Conservation (phyloP, 2,113 vertebrate species). For the Bettongia penicillata region DNA sequence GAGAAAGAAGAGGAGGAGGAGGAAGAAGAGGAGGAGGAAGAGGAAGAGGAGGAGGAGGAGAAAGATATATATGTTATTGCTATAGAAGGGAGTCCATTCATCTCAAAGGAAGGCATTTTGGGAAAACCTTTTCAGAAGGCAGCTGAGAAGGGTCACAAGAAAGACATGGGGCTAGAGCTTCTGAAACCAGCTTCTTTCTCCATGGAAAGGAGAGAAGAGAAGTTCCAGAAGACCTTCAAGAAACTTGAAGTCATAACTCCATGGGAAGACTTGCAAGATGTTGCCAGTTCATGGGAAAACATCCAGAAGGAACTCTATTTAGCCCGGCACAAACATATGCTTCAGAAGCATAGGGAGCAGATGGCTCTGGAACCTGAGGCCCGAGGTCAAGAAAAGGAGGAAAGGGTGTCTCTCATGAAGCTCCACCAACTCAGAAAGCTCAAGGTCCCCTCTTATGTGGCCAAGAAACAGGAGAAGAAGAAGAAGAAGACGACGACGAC, state of each 20-base stretch:
- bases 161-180: not conserved
- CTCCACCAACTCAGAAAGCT: not conserved
- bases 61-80: not conserved
- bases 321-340: not conserved
- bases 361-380: not conserved
- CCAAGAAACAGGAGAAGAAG: slow-evolving; percentile 15
- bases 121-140: not conserved
- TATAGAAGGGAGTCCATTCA: not conserved
- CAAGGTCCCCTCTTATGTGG: not conserved
- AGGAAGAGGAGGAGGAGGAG: too few relatives aligned
- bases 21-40: not conserved
- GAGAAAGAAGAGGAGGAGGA: fast-evolving
- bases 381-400: not conserved
- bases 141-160: not conserved
- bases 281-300: slow-evolving; percentile 20
- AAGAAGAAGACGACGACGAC: slow-evolving; percentile 6
- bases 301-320: not conserved
- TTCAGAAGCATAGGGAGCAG: not conserved
- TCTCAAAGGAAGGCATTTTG: not conserved
- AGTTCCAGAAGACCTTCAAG: not conserved
- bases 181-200: too few relatives aligned
- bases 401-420: not conserved
- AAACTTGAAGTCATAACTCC: slow-evolving; percentile 15
- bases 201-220: not conserved
- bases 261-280: not conserved